These are phyloP conservation scores for Chauna torquata DNA, from an alignment of 2,113 vertebrate species.

Conservation along the genomic window DNA sequence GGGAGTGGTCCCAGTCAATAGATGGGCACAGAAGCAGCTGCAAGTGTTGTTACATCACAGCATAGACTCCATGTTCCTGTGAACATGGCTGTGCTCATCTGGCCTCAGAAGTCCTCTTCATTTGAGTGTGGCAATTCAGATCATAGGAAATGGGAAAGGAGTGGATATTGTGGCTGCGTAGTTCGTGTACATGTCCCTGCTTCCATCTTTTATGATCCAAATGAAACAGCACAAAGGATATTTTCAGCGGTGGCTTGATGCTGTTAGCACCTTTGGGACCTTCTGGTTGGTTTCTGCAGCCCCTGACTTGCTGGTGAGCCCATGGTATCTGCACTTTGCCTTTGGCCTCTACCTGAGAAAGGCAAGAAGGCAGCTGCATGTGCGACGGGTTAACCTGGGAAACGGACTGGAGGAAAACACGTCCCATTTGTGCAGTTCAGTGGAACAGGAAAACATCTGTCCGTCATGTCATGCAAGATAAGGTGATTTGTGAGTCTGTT, in stretches of 20 bases:
- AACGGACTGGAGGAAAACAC: not conserved
- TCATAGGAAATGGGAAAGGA: not conserved
- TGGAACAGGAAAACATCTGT: slow-evolving; percentile 39
- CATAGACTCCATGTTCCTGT: not conserved
- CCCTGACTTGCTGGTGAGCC: not conserved
- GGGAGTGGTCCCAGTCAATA: not conserved
- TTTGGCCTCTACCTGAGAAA: not conserved
- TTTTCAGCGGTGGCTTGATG: not conserved
- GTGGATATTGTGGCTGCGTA: not conserved
- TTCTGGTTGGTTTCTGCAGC: not conserved
- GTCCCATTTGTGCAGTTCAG: slow-evolving; percentile 31
- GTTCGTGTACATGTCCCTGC: not conserved
- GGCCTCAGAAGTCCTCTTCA: not conserved
- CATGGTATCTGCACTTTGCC: not conserved
- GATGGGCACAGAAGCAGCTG: not conserved
- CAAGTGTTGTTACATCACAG: not conserved
- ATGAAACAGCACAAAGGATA: not conserved
- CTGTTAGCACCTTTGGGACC: not conserved
- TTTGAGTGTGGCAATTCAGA: not conserved
- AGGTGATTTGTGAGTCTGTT: slow-evolving; percentile 37
- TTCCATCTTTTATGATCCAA: not conserved
- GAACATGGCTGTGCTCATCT: not conserved
- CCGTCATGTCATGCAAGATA: not conserved
- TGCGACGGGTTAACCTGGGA: slow-evolving; percentile 18
- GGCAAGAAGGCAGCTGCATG: not conserved